These are phyloP conservation scores for Aplidium turbinatum DNA, from an alignment of 23 tunicate species.

Conservation along the genomic window DNA sequence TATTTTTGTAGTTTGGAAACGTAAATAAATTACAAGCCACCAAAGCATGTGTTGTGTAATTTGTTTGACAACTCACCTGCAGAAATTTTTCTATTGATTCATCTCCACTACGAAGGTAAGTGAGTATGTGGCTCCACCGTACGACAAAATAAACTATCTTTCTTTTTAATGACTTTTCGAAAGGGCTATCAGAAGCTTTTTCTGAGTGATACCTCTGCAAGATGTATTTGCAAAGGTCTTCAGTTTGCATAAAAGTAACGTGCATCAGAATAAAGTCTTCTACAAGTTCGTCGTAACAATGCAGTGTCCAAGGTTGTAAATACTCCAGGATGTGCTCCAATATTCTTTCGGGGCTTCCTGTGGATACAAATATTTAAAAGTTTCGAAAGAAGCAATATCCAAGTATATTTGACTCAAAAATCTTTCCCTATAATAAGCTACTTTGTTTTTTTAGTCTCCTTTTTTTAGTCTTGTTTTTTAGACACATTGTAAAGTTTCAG, in stretches of 20 bases:
- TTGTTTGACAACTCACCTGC: conserved; percentile 64
- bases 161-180: conserved; percentile 53
- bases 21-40: too few relatives aligned
- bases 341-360: conserved; percentile 80
- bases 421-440: too few relatives aligned
- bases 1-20: too few relatives aligned
- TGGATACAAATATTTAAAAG: too few relatives aligned
- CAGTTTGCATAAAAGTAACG: conserved; percentile 49
- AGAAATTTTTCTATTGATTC: conserved; percentile 40
- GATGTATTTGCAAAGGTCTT: conserved; percentile 49
- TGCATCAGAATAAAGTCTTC: conserved; percentile 77
- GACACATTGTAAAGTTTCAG: too few relatives aligned
- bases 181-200: conserved; percentile 37
- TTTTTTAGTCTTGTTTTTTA: too few relatives aligned
- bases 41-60: too few relatives aligned
- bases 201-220: conserved; percentile 69
- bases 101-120: conserved; percentile 45
- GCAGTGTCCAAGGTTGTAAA: conserved; percentile 66
- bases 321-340: conserved; percentile 78
- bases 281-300: conserved; percentile 54
- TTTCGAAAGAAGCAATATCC: too few relatives aligned
- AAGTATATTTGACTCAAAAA: too few relatives aligned
- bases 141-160: conserved; percentile 88
- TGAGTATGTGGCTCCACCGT: conserved; percentile 87
- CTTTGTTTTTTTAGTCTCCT: too few relatives aligned